These are phyloP conservation scores for Argya squamiceps DNA, from an alignment of 2,797 vertebrate species.

Conservation along the genomic window DNA sequence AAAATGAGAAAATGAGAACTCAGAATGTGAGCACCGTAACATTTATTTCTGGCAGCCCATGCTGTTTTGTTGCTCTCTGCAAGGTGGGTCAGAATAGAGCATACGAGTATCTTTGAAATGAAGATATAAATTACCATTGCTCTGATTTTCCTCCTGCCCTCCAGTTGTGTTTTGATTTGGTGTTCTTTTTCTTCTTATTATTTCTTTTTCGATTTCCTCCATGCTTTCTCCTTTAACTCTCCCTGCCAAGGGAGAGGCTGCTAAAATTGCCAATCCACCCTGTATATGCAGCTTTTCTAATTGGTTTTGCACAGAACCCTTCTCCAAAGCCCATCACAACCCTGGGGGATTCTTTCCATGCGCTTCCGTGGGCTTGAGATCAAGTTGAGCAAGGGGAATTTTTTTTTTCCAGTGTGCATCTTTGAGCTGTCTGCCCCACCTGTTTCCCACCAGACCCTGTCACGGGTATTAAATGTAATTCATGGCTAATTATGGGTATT, in stretches of 20 bases:
- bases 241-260: not conserved
- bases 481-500: conserved; percentile 42
- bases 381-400: not conserved
- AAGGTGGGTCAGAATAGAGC: conserved; percentile 4
- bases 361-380: not conserved
- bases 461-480: conserved; percentile 33
- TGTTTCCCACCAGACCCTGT: conserved; percentile 20
- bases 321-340: not conserved
- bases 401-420: conserved; percentile 5
- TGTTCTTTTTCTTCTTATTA: not conserved
- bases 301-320: not conserved
- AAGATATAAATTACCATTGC: not conserved
- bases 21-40: not conserved
- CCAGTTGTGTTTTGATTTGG: not conserved
- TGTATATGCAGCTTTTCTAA: not conserved
- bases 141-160: not conserved
- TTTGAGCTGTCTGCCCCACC: conserved; percentile 3
- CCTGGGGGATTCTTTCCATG: not conserved
- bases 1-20: not conserved
- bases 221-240: not conserved
- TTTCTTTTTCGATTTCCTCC: not conserved
- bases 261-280: not conserved
- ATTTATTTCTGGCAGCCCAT: not conserved
- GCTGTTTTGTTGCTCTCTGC: not conserved
- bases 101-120: not conserved